phyloP scores from a whole-genome alignment of 2,888 invertebrate genomes.

The Xiphydria camelus region DNA sequence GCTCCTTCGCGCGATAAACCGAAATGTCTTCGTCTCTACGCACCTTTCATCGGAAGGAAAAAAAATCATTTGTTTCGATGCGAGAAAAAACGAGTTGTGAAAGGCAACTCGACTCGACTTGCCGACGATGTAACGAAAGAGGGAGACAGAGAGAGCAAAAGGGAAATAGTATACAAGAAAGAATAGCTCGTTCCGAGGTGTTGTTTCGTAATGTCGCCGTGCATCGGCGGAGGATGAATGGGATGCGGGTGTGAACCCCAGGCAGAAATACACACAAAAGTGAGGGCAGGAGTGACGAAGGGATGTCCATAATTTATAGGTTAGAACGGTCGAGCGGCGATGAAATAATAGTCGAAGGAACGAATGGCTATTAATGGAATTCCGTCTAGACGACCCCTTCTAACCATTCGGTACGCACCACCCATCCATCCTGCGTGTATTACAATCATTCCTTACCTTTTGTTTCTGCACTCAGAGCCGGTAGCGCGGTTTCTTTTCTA shows the following conservation, averaged over 20 bases:
- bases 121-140: too few species aligned
- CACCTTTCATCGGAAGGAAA: too few species aligned
- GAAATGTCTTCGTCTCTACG: too few species aligned
- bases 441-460: too few species aligned
- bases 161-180: conserved; percentile 15
- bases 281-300: conserved; percentile 16
- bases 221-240: conserved; percentile 21
- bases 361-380: conserved; percentile 18
- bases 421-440: too few species aligned
- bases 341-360: conserved; percentile 17
- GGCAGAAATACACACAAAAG: conserved; percentile 9
- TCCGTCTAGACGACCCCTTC: conserved; percentile 18
- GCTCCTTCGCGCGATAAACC: too few species aligned
- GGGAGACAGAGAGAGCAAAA: too few species aligned
- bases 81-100: not conserved
- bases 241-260: conserved; percentile 15
- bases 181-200: conserved; percentile 25
- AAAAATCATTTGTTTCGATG: not conserved
- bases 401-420: too few species aligned
- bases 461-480: too few species aligned
- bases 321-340: conserved; percentile 16
- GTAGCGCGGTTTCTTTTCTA: too few species aligned
- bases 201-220: conserved; percentile 23
- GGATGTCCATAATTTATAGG: conserved; percentile 24
- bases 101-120: not conserved